Conservation (phyloP, 1,140 invertebrate genomes). For the Psilanteris sp. region DNA sequence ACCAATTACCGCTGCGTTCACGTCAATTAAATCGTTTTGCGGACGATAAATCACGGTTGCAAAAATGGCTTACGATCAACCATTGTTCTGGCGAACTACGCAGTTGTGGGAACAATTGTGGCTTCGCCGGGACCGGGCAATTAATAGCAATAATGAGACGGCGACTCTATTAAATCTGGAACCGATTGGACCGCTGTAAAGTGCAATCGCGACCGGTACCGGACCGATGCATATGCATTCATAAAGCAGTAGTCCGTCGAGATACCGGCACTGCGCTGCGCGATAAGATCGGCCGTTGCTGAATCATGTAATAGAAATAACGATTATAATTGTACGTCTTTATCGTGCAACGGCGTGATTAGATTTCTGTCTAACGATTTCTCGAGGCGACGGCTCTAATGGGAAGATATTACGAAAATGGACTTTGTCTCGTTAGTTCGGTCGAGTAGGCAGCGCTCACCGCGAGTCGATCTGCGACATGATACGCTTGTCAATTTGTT, state of each 20-base stretch:
- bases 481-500: constrained; percentile 61
- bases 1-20: constrained; percentile 7
- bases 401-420: constrained; percentile 64
- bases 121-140: constrained; percentile 37
- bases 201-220: neutral
- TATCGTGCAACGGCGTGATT: constrained; percentile 62
- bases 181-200: constrained; percentile 37
- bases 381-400: constrained; percentile 54
- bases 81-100: constrained; percentile 24
- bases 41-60: constrained; percentile 37
- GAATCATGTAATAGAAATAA: constrained; percentile 53
- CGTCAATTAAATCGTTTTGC: constrained; percentile 37
- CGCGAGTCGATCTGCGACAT: constrained; percentile 44
- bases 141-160: constrained; percentile 56
- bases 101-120: constrained; percentile 59
- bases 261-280: constrained; percentile 3
- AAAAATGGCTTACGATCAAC: constrained; percentile 17
- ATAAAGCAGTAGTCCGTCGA: constrained; percentile 2
- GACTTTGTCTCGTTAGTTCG: constrained; percentile 52
- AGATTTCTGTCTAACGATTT: constrained; percentile 60
- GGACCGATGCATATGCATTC: constrained; percentile 10
- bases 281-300: constrained; percentile 52
- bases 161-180: constrained; percentile 44
- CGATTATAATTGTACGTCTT: constrained; percentile 65
- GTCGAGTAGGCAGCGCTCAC: constrained; percentile 37